phyloP scores from a whole-genome alignment of 2,888 invertebrate genomes.

The Lasioglossum oenotherae region DNA sequence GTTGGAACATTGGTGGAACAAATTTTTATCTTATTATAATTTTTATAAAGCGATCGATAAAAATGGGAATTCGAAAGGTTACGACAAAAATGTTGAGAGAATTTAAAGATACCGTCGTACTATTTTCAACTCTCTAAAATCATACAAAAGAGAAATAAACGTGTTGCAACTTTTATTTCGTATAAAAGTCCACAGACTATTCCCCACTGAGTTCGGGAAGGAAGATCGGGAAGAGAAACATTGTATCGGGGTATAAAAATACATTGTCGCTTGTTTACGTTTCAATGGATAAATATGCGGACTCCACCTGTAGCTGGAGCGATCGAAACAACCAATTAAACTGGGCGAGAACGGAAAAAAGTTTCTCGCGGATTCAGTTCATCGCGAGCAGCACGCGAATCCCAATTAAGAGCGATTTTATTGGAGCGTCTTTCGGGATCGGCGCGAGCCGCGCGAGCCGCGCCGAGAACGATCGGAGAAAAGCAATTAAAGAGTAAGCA shows the following conservation, averaged over 20 bases:
- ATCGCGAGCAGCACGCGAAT: constrained; percentile 37
- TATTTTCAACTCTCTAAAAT: background rate
- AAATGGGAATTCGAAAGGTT: background rate
- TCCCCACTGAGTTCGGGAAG: no score
- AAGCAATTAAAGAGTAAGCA: constrained; percentile 71
- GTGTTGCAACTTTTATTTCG: background rate
- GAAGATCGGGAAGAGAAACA: background rate
- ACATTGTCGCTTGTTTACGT: background rate
- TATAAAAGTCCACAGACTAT: background rate
- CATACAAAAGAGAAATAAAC: background rate
- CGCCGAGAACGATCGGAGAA: constrained; percentile 55
- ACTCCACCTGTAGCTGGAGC: constrained; percentile 28
- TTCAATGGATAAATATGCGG: background rate
- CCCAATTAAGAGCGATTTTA: constrained; percentile 62
- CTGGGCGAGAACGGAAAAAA: constrained; percentile 29
- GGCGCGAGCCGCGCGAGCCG: constrained; percentile 15
- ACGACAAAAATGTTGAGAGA: background rate
- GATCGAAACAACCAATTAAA: constrained; percentile 49
- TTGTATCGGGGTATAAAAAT: background rate
- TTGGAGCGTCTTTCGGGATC: constrained; percentile 45
- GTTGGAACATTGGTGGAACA: background rate
- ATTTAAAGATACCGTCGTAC: background rate
- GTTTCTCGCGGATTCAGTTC: constrained; percentile 39
- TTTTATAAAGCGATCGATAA: background rate
- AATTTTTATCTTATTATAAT: background rate